A percentile compares a stretch with the other conserved stretches of the same genome.
These are phyloP conservation scores for Maconellicoccus hirsutus DNA, from an alignment of 1,140 invertebrate genomes.

Conservation along the genomic window DNA sequence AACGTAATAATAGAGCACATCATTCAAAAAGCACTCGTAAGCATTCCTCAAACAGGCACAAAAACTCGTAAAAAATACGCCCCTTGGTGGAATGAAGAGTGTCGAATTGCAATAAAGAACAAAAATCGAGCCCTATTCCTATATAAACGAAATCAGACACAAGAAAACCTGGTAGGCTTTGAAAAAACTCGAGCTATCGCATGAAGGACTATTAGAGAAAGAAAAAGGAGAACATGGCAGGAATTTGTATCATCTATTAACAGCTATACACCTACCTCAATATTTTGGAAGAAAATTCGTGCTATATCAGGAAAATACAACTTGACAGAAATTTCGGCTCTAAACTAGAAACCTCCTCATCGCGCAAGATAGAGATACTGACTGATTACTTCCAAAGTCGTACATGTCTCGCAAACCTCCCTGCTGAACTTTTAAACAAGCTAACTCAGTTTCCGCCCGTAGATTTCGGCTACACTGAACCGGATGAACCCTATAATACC, in stretches of 20 bases:
- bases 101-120: not conserved
- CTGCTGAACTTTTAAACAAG: too few relatives aligned
- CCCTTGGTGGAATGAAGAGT: not conserved
- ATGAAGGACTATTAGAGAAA: not conserved
- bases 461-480: too few relatives aligned
- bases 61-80: not conserved
- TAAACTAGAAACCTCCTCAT: not conserved
- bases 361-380: too few relatives aligned
- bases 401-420: too few relatives aligned
- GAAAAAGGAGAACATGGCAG: not conserved
- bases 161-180: not conserved
- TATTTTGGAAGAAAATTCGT: constrained; percentile 17
- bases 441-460: too few relatives aligned
- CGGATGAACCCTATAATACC: too few relatives aligned
- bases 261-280: not conserved
- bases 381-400: too few relatives aligned
- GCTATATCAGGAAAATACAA: too few relatives aligned
- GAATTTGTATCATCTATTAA: not conserved
- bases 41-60: not conserved
- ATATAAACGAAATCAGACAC: not conserved
- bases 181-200: constrained; percentile 1
- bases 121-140: not conserved
- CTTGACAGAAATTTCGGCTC: too few relatives aligned
- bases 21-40: not conserved
- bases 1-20: not conserved